phyloP scores from a whole-genome alignment of 1,140 invertebrate species.

The Penaeus indicus region DNA sequence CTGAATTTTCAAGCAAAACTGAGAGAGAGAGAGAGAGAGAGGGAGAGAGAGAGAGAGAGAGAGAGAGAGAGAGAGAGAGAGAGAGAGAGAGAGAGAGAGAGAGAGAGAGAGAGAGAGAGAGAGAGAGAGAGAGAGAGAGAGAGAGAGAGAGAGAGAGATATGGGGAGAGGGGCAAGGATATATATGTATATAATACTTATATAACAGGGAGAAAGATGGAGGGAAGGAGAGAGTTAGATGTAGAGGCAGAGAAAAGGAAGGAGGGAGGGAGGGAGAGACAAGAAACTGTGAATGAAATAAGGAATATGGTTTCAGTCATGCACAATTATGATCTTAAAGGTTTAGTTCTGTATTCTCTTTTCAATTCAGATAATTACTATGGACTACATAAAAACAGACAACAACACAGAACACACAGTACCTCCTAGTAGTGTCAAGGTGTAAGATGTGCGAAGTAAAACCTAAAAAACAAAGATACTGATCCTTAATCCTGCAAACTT shows the following conservation, averaged over 20 bases:
- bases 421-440: too few species aligned
- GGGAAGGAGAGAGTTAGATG: slow-evolving; percentile 22
- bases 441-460: neutral
- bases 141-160: too few species aligned
- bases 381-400: neutral
- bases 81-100: too few species aligned
- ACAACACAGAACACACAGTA: neutral
- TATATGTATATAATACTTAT: too few species aligned
- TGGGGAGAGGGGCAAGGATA: too few species aligned
- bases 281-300: neutral
- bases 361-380: too few species aligned
- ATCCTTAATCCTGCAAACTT: neutral
- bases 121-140: too few species aligned
- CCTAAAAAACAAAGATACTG: neutral
- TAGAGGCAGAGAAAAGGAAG: slow-evolving; percentile 7
- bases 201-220: neutral
- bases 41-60: too few species aligned
- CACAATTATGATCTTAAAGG: too few species aligned
- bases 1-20: neutral
- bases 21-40: neutral
- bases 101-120: too few species aligned
- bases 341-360: too few species aligned
- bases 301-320: neutral
- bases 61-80: too few species aligned
- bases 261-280: slow-evolving; percentile 23